Evolutionary conservation across 2,888 invertebrate species (phyloP).

Genomic region (Neocrepidodera transversa): DNA sequence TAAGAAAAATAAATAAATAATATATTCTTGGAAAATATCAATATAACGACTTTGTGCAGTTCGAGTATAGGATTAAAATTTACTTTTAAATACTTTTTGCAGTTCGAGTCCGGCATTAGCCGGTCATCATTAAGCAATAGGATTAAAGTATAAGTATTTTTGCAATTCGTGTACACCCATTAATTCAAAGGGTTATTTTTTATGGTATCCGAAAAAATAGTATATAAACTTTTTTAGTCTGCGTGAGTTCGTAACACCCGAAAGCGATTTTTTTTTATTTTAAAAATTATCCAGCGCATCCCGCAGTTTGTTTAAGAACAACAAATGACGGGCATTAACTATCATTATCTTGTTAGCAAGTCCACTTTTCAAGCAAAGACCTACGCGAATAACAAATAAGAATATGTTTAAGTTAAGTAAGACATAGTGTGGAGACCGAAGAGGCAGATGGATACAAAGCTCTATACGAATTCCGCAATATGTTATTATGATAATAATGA

Average conservation of each 20-base stretch:
- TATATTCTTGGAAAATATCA: too few species aligned
- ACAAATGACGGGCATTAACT: conserved; percentile 51
- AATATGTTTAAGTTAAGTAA: conserved; percentile 31
- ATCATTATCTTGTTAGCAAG: conserved; percentile 47
- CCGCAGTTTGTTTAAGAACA: conserved; percentile 49
- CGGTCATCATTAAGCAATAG: too few species aligned
- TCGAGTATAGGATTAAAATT: too few species aligned
- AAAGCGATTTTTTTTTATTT: neutral
- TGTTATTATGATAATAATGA: conserved; percentile 47
- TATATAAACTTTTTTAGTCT: too few species aligned
- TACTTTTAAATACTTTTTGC: too few species aligned
- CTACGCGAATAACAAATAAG: conserved; percentile 30
- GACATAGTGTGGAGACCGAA: conserved; percentile 31
- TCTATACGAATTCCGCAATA: conserved; percentile 35
- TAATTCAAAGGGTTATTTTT: too few species aligned
- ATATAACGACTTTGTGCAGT: too few species aligned
- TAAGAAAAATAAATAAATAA: too few species aligned
- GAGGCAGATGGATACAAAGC: conserved; percentile 35
- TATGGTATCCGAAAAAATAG: too few species aligned
- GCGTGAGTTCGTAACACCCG: neutral
- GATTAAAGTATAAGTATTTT: too few species aligned
- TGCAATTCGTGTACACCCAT: too few species aligned
- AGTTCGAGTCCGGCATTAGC: too few species aligned
- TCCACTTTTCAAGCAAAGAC: conserved; percentile 35
- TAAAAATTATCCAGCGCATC: neutral